Conservation (phyloP, 2,113 vertebrate genomes). For the Dendrocopos noguchii region DNA sequence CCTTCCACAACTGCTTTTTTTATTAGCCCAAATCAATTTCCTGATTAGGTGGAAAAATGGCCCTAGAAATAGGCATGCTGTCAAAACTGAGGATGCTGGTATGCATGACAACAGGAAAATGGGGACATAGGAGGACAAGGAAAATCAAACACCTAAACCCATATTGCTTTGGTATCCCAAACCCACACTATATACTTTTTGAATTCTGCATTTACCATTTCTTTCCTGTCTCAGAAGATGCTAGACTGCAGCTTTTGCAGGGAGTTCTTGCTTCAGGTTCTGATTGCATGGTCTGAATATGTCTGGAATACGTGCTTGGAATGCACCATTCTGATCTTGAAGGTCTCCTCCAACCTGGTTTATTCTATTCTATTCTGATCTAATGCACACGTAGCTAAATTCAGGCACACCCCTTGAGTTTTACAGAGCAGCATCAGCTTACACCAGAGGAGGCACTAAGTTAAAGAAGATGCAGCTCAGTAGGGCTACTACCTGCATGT, state of each 20-base stretch:
- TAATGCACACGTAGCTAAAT: neutral
- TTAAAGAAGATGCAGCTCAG: neutral
- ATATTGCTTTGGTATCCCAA: neutral
- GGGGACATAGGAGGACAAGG: neutral
- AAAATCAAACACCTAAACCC: neutral
- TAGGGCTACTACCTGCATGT: neutral
- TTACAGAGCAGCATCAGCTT: neutral
- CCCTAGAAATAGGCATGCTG: neutral
- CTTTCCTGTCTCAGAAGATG: neutral
- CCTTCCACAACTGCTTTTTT: neutral
- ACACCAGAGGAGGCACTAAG: neutral
- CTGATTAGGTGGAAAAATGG: neutral
- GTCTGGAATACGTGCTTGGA: accelerated
- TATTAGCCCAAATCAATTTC: slow-evolving; percentile 6
- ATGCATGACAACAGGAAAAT: neutral
- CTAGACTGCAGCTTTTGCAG: neutral
- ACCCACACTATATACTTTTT: neutral
- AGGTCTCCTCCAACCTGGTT: too few species aligned
- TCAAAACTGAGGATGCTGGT: neutral
- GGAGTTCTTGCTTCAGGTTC: neutral
- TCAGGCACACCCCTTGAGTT: neutral
- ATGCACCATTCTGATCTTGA: neutral
- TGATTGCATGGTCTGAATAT: neutral
- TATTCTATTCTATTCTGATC: too few species aligned
- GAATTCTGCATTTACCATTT: slow-evolving; percentile 1